phyloP scores from a whole-genome alignment of 2,797 vertebrate species.

The Chrysocyon brachyurus region DNA sequence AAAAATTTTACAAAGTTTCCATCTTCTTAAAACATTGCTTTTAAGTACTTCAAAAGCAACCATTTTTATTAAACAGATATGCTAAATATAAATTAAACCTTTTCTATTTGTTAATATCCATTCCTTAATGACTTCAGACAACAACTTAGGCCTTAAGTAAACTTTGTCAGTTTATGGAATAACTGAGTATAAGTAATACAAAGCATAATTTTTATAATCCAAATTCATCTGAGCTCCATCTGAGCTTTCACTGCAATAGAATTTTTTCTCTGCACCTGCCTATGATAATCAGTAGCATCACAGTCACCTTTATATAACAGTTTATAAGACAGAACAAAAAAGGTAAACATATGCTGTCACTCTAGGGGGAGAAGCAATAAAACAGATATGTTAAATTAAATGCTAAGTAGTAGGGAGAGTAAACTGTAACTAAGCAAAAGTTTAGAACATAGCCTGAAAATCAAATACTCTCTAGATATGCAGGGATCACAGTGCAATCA shows the following conservation, averaged over 20 bases:
- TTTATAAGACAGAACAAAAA: not conserved
- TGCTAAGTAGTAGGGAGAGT: not conserved
- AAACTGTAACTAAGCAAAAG: not conserved
- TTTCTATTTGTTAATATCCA: not conserved
- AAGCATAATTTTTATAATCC: not conserved
- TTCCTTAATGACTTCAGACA: not conserved
- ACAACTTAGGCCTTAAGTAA: not conserved
- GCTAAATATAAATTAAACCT: not conserved
- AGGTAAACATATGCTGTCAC: not conserved
- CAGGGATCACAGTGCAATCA: not conserved
- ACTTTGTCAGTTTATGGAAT: not conserved
- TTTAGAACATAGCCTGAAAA: not conserved
- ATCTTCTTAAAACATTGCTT: not conserved
- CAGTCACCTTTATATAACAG: not conserved
- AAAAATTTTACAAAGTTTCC: not conserved
- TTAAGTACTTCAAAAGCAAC: not conserved
- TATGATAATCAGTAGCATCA: not conserved
- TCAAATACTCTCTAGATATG: not conserved
- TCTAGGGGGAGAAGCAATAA: not conserved
- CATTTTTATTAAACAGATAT: not conserved
- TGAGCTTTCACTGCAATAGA: not conserved
- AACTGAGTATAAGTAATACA: not conserved
- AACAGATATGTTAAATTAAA: not conserved
- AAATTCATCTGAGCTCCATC: not conserved
- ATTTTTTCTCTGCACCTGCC: not conserved